Percentiles rank a stretch among this genome's conserved stretches.
Evolutionary conservation across 2,113 vertebrate species (phyloP).

Genomic region (Xenus cinereus): DNA sequence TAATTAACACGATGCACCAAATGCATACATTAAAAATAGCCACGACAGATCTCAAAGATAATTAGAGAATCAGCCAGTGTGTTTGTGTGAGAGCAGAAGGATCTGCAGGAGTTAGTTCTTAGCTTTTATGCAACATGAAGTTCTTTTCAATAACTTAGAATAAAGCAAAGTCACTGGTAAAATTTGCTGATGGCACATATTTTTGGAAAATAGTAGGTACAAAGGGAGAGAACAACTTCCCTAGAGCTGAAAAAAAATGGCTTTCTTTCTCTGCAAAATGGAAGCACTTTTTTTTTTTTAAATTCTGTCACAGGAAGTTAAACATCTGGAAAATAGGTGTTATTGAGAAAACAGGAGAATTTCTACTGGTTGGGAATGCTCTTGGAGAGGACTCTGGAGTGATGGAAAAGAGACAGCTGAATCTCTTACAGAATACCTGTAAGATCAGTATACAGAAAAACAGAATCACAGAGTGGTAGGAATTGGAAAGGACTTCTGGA

Average conservation of each 20-base stretch:
- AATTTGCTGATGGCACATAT: background rate
- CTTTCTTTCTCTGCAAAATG: background rate
- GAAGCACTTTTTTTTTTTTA: background rate
- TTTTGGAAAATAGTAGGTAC: background rate
- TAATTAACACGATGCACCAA: background rate
- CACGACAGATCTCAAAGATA: background rate
- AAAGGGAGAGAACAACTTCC: background rate
- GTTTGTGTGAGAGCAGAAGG: background rate
- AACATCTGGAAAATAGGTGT: background rate
- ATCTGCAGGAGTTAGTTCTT: background rate
- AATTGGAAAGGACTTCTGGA: background rate
- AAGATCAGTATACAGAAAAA: background rate
- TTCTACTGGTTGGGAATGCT: background rate
- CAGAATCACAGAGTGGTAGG: background rate
- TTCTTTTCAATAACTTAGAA: background rate
- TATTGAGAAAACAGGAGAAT: background rate
- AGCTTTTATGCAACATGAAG: background rate
- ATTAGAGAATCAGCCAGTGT: background rate
- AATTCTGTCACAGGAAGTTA: background rate
- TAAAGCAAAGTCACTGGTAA: background rate
- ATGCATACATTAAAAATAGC: constrained; percentile 6
- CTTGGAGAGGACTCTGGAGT: background rate
- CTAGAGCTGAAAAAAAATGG: background rate
- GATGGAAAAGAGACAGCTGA: background rate
- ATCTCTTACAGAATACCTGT: background rate